Evolutionary conservation across 2,888 invertebrate genomes (phyloP).

Genomic region (Mactromeris polynyma): DNA sequence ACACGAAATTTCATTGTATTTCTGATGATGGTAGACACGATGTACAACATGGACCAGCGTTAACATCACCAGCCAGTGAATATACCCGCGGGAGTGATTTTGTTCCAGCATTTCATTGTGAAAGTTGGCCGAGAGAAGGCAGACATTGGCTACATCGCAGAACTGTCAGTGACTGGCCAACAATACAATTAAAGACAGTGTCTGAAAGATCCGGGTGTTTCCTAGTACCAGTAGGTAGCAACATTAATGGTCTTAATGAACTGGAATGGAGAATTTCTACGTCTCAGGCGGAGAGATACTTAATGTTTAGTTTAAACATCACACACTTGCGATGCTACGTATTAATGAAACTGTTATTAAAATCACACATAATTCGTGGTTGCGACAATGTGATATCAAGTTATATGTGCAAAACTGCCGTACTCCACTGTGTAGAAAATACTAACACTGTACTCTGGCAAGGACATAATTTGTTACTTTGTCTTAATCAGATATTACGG

Average conservation of each 20-base stretch:
- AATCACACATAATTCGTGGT: too few relatives aligned
- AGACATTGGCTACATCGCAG: background rate
- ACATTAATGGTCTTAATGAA: background rate
- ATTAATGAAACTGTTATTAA: too few relatives aligned
- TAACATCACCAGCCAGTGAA: background rate
- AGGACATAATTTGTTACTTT: constrained; percentile 8
- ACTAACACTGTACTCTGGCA: constrained; percentile 14
- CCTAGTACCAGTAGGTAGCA: background rate
- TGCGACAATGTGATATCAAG: too few relatives aligned
- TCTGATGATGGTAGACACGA: background rate
- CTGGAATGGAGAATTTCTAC: too few relatives aligned
- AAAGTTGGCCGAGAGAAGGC: background rate
- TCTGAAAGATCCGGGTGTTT: background rate
- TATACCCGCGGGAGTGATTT: background rate
- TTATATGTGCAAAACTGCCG: constrained; percentile 38
- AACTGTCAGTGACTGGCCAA: background rate
- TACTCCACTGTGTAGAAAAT: constrained; percentile 27
- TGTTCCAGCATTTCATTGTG: background rate
- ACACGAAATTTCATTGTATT: background rate
- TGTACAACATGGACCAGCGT: background rate
- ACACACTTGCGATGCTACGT: too few relatives aligned
- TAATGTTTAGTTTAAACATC: constrained; percentile 15
- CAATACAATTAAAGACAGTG: background rate
- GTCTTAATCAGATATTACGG: background rate
- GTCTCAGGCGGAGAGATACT: too few relatives aligned